phyloP scores from a whole-genome alignment of 2,888 invertebrate species.

The Neocrepidodera transversa region DNA sequence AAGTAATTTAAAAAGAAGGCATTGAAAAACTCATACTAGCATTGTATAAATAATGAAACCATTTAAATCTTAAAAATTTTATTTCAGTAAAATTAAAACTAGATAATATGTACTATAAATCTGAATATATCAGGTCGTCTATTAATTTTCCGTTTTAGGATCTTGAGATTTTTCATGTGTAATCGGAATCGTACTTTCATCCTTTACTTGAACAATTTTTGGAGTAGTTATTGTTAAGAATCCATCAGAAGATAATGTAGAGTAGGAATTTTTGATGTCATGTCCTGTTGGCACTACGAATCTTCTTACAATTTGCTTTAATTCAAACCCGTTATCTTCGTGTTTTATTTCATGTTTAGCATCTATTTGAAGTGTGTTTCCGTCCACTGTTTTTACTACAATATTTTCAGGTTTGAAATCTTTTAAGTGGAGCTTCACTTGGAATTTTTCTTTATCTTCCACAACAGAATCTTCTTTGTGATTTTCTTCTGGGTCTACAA shows the following conservation, averaged over 20 bases:
- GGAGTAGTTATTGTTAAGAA: slow-evolving; percentile 75
- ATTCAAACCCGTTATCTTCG: slow-evolving; percentile 77
- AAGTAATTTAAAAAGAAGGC: no score
- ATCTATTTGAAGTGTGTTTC: slow-evolving; percentile 73
- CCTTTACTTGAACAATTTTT: slow-evolving; percentile 50
- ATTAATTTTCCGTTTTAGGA: slow-evolving; percentile 5
- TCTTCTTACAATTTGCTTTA: slow-evolving; percentile 77
- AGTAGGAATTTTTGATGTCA: slow-evolving; percentile 75
- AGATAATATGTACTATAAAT: no score
- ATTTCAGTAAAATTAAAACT: no score
- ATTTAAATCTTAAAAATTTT: no score
- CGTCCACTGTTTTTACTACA: slow-evolving; percentile 76
- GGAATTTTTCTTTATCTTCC: slow-evolving; percentile 72
- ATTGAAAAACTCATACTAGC: no score
- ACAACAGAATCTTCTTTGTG: slow-evolving; percentile 55
- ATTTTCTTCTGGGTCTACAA: slow-evolving; percentile 56
- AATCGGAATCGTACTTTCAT: slow-evolving; percentile 41
- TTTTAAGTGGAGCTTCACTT: slow-evolving; percentile 76
- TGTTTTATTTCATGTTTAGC: slow-evolving; percentile 80
- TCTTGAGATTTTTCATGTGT: slow-evolving; percentile 31
- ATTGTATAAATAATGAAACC: no score
- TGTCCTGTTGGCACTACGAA: slow-evolving; percentile 79
- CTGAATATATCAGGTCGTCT: no score
- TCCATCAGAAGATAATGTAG: slow-evolving; percentile 79
- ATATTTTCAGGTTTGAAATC: slow-evolving; percentile 81